Evolutionary conservation across 1,140 invertebrate species (phyloP), one percentile per base, ranked within the genome.

Genomic region (Ylistrum balloti): DNA sequence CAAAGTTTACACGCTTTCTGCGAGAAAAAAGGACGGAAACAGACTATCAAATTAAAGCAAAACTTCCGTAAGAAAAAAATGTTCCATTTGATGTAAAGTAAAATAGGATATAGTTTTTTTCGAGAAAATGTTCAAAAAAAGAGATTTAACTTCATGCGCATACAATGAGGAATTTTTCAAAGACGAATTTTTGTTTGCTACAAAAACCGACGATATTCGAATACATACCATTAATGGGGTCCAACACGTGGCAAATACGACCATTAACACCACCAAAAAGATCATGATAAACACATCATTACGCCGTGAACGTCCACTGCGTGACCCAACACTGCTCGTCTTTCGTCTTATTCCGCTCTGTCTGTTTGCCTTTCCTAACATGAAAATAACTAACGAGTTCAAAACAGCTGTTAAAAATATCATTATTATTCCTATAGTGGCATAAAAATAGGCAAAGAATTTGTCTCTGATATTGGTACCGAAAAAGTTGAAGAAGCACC

Each of bases 401-500:
- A 90, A 34, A 86, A 95, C 88, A 10, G 94, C 93, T 28, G 94
- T 96, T 13, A 94, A 48, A 1, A 89, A 85, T 74, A 96, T 95
- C 17, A 94, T 91, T 7, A 93, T 33, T 13, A 96, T 89, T 33
- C 94, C 95, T 13, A 95, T 38, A 10, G 90, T 90, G 13, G 95
- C 93, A 88, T 95, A 96, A 28, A 94, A 88, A 88, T 93, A 93
- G 32, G 93, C 92, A 89, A 95, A 95, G 17, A 94, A 90, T 17
- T 93, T 91, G 85, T 93, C 88, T 35, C 88, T 48, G 0, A 90
- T 9, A 88, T 91, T 74, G 0, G 91, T 86, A 85, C 93, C 93
- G 33, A 91, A 89, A 86, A 95, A 95, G 89, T 96, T 95, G 90
- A 96, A 94, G 94, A 96, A 96, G 90, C 96, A 96, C 96, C 96